Evolutionary conservation across 2,888 invertebrate species (phyloP).

Genomic region (Carterocephalus palaemon): DNA sequence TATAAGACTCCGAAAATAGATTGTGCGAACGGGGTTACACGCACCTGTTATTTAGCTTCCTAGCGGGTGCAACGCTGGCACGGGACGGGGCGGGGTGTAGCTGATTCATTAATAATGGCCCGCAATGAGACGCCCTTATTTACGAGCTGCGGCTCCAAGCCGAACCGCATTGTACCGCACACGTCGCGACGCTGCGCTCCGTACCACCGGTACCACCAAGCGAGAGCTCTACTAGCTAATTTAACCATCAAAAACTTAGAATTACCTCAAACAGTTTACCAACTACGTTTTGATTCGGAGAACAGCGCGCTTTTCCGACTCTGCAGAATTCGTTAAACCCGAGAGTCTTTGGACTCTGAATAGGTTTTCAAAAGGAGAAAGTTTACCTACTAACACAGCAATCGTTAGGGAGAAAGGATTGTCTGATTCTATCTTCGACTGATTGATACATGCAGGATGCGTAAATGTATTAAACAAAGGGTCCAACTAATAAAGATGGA

Average conservation of each 20-base stretch:
- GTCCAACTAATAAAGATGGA: too few relatives aligned
- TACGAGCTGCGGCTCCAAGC: slow-evolving; percentile 69
- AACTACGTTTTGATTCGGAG: not conserved
- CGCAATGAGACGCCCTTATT: slow-evolving; percentile 77
- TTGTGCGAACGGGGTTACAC: slow-evolving; percentile 79
- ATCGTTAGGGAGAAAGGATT: too few relatives aligned
- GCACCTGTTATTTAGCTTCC: slow-evolving; percentile 78
- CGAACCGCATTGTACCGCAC: slow-evolving; percentile 51
- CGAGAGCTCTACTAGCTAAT: slow-evolving; percentile 18
- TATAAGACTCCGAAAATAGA: slow-evolving; percentile 79
- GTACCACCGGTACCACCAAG: slow-evolving; percentile 27
- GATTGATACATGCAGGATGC: too few relatives aligned
- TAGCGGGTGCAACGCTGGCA: slow-evolving; percentile 49
- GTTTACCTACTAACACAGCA: too few relatives aligned
- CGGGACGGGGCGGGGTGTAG: slow-evolving; percentile 52
- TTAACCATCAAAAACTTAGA: slow-evolving; percentile 22
- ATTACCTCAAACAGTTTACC: slow-evolving; percentile 12
- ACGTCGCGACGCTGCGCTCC: slow-evolving; percentile 35
- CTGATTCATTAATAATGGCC: slow-evolving; percentile 77
- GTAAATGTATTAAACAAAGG: too few relatives aligned
- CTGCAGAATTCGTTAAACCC: not conserved
- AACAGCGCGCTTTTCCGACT: slow-evolving; percentile 2
- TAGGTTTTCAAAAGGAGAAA: too few relatives aligned
- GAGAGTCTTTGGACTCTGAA: too few relatives aligned
- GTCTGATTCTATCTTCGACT: too few relatives aligned